phyloP scores from a whole-genome alignment of 2,113 vertebrate genomes.

The Plecotus auritus region DNA sequence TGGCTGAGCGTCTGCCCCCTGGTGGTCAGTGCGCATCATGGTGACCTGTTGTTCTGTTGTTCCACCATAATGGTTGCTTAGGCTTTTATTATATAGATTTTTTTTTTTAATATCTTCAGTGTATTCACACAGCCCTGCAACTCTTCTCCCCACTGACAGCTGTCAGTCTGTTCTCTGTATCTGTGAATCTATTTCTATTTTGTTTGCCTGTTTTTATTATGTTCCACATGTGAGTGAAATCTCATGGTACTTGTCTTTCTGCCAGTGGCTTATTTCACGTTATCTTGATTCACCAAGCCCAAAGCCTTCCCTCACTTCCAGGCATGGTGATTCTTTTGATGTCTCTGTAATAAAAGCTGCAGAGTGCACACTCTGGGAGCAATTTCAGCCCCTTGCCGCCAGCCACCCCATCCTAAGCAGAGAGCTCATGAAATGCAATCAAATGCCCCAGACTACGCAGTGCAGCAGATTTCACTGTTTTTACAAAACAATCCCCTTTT shows the following conservation, averaged over 20 bases:
- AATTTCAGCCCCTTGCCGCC: fast-evolving
- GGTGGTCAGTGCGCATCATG: too few relatives aligned
- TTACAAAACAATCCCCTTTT: not conserved
- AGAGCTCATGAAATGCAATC: not conserved
- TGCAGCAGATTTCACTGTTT: fast-evolving
- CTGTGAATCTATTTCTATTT: not conserved
- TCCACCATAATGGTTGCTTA: too few relatives aligned
- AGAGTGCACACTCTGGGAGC: fast-evolving
- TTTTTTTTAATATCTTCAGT: not conserved
- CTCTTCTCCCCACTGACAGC: not conserved
- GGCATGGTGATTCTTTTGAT: not conserved
- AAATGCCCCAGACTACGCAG: fast-evolving
- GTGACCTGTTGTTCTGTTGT: too few relatives aligned
- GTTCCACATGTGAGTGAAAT: not conserved
- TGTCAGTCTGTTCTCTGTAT: not conserved
- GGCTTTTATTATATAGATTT: not conserved
- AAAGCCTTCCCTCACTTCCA: not conserved
- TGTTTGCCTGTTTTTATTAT: not conserved
- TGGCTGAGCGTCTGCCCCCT: too few relatives aligned
- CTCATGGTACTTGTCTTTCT: not conserved
- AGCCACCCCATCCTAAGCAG: not conserved
- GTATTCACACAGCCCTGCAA: not conserved
- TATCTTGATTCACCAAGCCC: not conserved
- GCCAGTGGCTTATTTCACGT: not conserved
- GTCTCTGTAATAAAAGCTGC: not conserved